These are phyloP conservation scores for Orchestes rusci DNA, from an alignment of 2,888 invertebrate species.

Conservation along the genomic window DNA sequence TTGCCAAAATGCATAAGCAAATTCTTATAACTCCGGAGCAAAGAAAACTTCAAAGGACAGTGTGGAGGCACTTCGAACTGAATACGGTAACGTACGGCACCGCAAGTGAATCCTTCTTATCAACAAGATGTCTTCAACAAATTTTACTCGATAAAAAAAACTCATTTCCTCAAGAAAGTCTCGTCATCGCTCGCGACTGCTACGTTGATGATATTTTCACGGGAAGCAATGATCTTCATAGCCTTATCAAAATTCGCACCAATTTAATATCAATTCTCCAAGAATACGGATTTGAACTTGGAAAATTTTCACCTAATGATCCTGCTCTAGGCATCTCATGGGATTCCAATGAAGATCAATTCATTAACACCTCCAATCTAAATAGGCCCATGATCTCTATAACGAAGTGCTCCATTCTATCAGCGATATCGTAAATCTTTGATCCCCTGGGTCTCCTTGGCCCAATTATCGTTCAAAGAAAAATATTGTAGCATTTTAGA, in stretches of 20 bases:
- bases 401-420: too few species aligned
- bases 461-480: background rate
- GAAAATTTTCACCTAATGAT: conserved; percentile 1
- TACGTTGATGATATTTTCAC: too few species aligned
- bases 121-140: conserved; percentile 3
- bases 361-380: too few species aligned
- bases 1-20: too few species aligned
- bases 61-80: conserved; percentile 10
- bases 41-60: conserved; percentile 7
- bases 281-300: conserved; percentile 1
- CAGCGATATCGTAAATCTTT: too few species aligned
- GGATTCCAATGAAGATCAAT: too few species aligned
- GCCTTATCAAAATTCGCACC: too few species aligned
- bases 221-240: too few species aligned
- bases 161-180: background rate
- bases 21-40: background rate
- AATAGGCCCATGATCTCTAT: too few species aligned
- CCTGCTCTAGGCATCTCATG: background rate
- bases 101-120: background rate
- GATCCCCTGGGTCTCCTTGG: too few species aligned
- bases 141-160: background rate
- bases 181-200: background rate
- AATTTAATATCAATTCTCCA: too few species aligned
- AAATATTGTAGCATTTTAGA: too few species aligned
- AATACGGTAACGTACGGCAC: conserved; percentile 12